Percentiles rank a stretch among this genome's conserved stretches.
Evolutionary conservation across 1,140 invertebrate genomes (phyloP).

Genomic region (silkworm (Bombyx mori)): ASM3026992v2 NC_085120.1:10556001-10556500

Average conservation of each 20-base stretch:
- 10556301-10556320: neutral
- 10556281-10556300: neutral
- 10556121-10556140: constrained; percentile 14
- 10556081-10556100: neutral
- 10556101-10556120: constrained; percentile 15
- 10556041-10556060: constrained; percentile 2
- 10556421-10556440: constrained; percentile 11
- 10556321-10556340: neutral
- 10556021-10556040: constrained; percentile 7
- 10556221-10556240: neutral
- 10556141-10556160: constrained; percentile 12
- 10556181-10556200: constrained; percentile 10
- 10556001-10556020: constrained; percentile 6
- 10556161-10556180: constrained; percentile 10
- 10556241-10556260: neutral
- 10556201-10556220: constrained; percentile 3
- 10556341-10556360: constrained; percentile 3
- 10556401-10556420: constrained; percentile 1
- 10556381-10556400: constrained; percentile 2
- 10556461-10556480: constrained; percentile 10
- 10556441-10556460: constrained; percentile 11
- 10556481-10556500: constrained; percentile 16
- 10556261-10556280: neutral
- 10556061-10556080: neutral
- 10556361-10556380: constrained; percentile 1